A percentile compares a stretch with the other conserved stretches of the same genome.
phyloP scores from a whole-genome alignment of 2,888 invertebrate genomes.

The Aporophyla nigra region DNA sequence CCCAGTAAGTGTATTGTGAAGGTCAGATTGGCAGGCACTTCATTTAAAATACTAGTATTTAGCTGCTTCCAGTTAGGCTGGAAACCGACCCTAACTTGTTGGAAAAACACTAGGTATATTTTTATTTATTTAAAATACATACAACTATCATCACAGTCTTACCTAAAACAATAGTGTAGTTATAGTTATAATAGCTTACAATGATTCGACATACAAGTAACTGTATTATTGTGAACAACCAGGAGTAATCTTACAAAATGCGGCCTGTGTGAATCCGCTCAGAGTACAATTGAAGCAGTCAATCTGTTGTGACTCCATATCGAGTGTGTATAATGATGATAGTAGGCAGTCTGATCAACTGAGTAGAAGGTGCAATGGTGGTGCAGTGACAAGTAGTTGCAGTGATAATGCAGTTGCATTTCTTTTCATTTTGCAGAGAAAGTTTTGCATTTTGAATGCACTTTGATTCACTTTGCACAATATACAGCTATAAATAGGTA shows the following conservation, averaged over 20 bases:
- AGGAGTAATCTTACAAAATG: no score
- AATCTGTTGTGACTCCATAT: no score
- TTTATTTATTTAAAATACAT: no score
- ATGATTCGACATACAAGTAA: no score
- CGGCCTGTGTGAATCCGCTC: no score
- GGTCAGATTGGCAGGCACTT: background rate
- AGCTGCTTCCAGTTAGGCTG: background rate
- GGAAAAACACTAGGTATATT: background rate
- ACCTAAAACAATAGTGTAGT: no score
- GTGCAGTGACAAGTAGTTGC: background rate
- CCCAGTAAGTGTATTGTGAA: background rate
- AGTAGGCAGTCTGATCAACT: background rate
- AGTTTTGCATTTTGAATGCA: background rate
- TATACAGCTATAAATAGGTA: background rate
- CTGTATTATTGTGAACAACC: no score
- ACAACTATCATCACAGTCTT: no score
- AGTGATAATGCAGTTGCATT: background rate
- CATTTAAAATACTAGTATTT: no score
- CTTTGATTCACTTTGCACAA: background rate
- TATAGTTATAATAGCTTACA: no score
- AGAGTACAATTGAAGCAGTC: no score
- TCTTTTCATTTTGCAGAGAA: background rate
- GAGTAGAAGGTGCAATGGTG: background rate
- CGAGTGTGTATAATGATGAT: no score
- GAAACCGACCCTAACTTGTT: background rate